phyloP scores from a whole-genome alignment of 2,888 invertebrate species.

The Zelleria hepariella region DNA sequence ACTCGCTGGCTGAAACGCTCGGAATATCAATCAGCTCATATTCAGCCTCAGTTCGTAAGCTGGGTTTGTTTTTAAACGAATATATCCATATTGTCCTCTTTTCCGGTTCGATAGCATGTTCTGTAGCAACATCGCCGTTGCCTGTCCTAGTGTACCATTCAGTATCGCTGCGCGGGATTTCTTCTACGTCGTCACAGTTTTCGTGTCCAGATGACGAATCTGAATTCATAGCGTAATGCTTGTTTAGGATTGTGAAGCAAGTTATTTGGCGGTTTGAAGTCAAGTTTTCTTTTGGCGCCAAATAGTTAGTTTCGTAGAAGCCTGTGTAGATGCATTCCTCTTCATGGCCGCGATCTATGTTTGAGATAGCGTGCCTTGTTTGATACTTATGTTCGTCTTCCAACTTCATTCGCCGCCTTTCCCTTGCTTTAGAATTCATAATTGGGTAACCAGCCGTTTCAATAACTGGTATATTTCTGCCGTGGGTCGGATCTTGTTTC shows the following conservation, averaged over 20 bases:
- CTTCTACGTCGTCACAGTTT: conserved; percentile 14
- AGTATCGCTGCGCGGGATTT: not conserved
- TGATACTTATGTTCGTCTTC: conserved; percentile 11
- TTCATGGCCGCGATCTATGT: conserved; percentile 10
- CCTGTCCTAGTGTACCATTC: conserved; percentile 9
- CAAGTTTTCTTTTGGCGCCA: conserved; percentile 10
- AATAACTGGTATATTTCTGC: conserved; percentile 3
- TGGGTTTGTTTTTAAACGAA: conserved; percentile 45
- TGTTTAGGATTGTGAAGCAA: conserved; percentile 39
- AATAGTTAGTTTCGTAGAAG: not conserved
- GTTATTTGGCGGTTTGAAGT: conserved; percentile 27
- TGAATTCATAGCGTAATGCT: conserved; percentile 23
- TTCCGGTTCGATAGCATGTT: conserved; percentile 24
- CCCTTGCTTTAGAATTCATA: conserved; percentile 31
- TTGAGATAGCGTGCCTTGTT: conserved; percentile 4
- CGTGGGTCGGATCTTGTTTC: conserved; percentile 28
- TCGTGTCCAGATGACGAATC: conserved; percentile 33
- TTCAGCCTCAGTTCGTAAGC: conserved; percentile 29
- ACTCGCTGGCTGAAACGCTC: conserved; percentile 12
- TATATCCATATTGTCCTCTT: conserved; percentile 49
- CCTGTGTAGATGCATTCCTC: not conserved
- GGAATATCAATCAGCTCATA: conserved; percentile 27
- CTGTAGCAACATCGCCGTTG: conserved; percentile 18
- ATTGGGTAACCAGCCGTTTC: conserved; percentile 8
- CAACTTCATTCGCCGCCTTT: conserved; percentile 24